Percentiles rank a stretch among this genome's conserved stretches.
Evolutionary conservation across 2,113 vertebrate species (phyloP).

Genomic region (Rhombomys opimus): DNA sequence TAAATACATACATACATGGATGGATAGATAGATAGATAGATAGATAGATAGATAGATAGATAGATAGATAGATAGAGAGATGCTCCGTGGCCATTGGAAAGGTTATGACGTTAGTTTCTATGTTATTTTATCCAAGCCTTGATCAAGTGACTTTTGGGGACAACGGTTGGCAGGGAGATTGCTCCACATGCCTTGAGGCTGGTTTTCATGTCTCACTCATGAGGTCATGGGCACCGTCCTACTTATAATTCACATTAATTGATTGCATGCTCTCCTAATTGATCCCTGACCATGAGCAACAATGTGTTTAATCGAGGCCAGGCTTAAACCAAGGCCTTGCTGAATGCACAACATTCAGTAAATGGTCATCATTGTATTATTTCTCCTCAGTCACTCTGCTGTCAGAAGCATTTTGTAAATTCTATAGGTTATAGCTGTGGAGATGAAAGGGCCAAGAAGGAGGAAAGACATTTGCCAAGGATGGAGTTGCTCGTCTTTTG

Average conservation of each 20-base stretch:
- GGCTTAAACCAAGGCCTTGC: neutral
- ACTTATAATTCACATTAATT: neutral
- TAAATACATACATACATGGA: neutral
- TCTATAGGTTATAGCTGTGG: neutral
- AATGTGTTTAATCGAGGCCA: neutral
- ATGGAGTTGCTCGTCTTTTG: neutral
- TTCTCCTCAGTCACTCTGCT: neutral
- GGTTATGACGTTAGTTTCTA: neutral
- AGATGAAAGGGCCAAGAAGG: neutral
- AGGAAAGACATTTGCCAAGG: neutral
- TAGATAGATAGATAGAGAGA: neutral
- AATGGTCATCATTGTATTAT: neutral
- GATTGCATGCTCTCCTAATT: neutral
- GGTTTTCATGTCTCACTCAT: fast-evolving
- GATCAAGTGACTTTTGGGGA: neutral
- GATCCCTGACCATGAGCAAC: neutral
- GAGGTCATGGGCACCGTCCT: neutral
- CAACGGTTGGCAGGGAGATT: neutral
- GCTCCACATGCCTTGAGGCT: too few species aligned
- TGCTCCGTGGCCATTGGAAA: neutral
- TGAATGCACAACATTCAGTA: neutral
- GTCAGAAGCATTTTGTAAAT: neutral
- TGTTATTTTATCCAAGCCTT: neutral
- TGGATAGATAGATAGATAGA: too few species aligned
- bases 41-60: too few species aligned